Base-by-base conservation (phyloP, 2,888 invertebrate species). In the Leucoptera coffeella region DNA sequence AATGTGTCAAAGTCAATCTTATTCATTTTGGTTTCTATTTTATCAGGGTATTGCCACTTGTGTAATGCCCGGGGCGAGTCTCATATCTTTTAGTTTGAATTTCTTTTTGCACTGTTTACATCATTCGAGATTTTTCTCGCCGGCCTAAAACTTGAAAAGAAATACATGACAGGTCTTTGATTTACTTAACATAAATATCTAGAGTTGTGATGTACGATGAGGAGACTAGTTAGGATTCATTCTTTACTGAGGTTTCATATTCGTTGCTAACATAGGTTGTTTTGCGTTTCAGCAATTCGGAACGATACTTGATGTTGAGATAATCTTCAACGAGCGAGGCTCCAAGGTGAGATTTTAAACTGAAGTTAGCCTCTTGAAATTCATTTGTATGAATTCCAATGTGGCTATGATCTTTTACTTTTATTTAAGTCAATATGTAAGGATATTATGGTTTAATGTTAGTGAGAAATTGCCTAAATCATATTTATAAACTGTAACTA, bases 251-350 rank as follows among this genome's bases (percentile, higher is more conserved):
- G n/a, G n/a, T n/a, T n/a, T n/a, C n/a, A n/a, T n/a, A 53, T 42
- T 34, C 38, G 22, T 35, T 33, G 41, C 40, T 29, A 35, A 38
- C n/a, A n/a, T n/a, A n/a, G n/a, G n/a, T n/a, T n/a, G n/a, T 61
- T 64, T 72, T 71, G 48, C 54, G 60, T 82, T 84, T 55, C 80
- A 95, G 93, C 94, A 95, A 86, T 97, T 90, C 76, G 97, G 97
- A 60, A 85, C 88, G 52, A 97, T 99, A 62, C 81, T 96, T 67
- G 97, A 97, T 75, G 97, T 96, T 72, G 97, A 99, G 82, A 99
- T 97, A 54, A 97, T 97, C 69, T 99, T 97, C 81, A 99, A 99
- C 74, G 97, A 99, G 76, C 81, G 97, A 45, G 99, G 97, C 69
- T 96, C 96, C 47, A 99, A 99, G 93, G 97, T 97, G 86, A 85